A percentile compares a stretch with the other conserved stretches of the same genome.
These are phyloP conservation scores for Idaea dimidiata DNA, from an alignment of 2,888 invertebrate species.

Conservation along the genomic window DNA sequence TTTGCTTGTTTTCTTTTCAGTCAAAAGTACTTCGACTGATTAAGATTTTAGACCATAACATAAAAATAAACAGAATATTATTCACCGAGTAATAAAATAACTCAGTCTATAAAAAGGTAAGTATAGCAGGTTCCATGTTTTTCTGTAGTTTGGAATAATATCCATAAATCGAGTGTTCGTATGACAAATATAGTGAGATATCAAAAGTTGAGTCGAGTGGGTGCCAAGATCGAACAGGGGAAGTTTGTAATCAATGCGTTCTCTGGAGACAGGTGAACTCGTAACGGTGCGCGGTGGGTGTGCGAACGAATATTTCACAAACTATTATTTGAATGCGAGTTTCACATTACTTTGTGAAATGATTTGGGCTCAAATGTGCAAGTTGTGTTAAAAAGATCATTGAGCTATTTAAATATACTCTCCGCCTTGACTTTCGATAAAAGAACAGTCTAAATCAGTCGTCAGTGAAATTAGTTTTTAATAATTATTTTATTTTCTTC, in stretches of 20 bases:
- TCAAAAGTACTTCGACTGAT: neutral
- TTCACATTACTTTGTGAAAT: neutral
- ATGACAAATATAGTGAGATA: slow-evolving; percentile 35
- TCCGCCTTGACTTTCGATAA: no score
- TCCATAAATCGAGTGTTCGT: slow-evolving; percentile 32
- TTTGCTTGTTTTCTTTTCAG: no score
- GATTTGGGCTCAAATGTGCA: neutral
- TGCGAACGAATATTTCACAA: slow-evolving; percentile 6
- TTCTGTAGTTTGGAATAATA: slow-evolving; percentile 32
- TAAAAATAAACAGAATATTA: neutral
- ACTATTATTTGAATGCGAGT: slow-evolving; percentile 8
- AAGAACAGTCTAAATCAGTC: no score
- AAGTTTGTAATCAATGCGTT: slow-evolving; percentile 37
- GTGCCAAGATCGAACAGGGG: slow-evolving; percentile 30
- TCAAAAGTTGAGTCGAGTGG: slow-evolving; percentile 28
- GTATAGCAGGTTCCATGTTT: slow-evolving; percentile 25
- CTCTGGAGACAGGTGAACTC: slow-evolving; percentile 24
- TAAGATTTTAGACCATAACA: neutral
- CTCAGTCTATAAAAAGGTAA: neutral
- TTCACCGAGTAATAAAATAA: neutral
- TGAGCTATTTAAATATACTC: neutral
- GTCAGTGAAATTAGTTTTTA: no score
- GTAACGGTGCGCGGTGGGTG: neutral
- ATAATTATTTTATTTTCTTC: no score
- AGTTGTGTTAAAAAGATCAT: neutral